A percentile compares a stretch with the other conserved stretches of the same genome.
Evolutionary conservation across 2,888 invertebrate genomes (phyloP).

Genomic region (Torymus tubicola): DNA sequence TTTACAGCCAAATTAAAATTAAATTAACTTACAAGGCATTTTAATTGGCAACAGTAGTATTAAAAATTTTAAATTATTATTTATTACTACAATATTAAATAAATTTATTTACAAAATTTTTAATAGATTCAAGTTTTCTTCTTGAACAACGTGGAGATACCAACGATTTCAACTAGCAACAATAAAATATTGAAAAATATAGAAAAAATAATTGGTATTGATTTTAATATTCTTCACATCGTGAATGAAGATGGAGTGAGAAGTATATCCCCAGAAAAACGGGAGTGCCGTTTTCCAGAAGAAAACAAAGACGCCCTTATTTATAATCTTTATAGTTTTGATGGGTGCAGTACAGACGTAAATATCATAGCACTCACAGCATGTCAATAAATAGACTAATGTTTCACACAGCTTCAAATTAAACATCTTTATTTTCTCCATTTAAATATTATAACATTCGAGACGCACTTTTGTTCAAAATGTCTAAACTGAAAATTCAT

Average conservation of each 20-base stretch:
- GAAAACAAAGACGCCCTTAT: conserved; percentile 82
- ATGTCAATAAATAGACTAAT: too few relatives aligned
- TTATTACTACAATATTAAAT: too few relatives aligned
- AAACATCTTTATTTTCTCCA: too few relatives aligned
- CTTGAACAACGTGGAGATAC: conserved; percentile 61
- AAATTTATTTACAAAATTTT: too few relatives aligned
- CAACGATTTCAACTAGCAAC: conserved; percentile 53
- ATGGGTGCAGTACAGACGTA: conserved; percentile 84
- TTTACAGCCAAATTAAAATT: too few relatives aligned
- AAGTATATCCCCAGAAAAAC: conserved; percentile 80
- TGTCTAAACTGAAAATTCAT: too few relatives aligned
- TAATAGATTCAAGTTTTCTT: conserved; percentile 49
- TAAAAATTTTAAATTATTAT: too few relatives aligned
- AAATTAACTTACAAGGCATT: too few relatives aligned
- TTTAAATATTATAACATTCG: too few relatives aligned
- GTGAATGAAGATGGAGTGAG: conserved; percentile 75
- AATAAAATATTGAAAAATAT: conserved; percentile 52
- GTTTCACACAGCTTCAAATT: too few relatives aligned
- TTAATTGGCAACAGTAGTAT: too few relatives aligned
- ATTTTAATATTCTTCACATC: conserved; percentile 60
- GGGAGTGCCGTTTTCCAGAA: conserved; percentile 84
- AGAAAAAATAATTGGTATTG: conserved; percentile 17
- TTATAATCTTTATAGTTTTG: conserved; percentile 84
- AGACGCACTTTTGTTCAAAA: too few relatives aligned
- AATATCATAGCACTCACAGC: conserved; percentile 60